phyloP scores from a whole-genome alignment of 1,140 invertebrate genomes.

The Drosophila funebris region DNA sequence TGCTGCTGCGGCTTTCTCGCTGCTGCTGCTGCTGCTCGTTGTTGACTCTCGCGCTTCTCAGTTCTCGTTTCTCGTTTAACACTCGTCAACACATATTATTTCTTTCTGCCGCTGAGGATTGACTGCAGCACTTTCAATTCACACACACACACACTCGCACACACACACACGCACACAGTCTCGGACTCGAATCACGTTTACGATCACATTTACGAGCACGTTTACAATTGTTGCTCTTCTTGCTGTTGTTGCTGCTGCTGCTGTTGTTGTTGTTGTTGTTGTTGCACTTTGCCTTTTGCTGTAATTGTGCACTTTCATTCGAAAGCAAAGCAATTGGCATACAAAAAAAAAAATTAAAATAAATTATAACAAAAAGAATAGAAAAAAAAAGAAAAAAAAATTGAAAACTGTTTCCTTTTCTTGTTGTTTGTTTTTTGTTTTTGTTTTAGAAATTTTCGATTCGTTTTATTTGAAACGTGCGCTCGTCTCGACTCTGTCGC shows the following conservation, averaged over 20 bases:
- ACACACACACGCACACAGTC: no score
- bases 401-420: background rate
- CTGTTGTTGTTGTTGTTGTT: constrained; percentile 8
- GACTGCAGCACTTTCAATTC: constrained; percentile 41
- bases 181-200: constrained; percentile 9
- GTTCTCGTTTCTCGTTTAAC: background rate
- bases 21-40: no score
- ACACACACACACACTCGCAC: no score
- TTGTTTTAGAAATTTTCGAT: constrained; percentile 10
- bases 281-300: constrained; percentile 19
- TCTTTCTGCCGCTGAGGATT: constrained; percentile 1
- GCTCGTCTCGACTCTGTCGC: background rate
- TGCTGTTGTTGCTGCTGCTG: constrained; percentile 4
- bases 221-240: constrained; percentile 40
- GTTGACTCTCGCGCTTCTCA: background rate
- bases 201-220: constrained; percentile 39
- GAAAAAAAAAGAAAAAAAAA: constrained; percentile 20
- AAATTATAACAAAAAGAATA: constrained; percentile 6
- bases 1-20: background rate
- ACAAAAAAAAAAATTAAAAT: constrained; percentile 8
- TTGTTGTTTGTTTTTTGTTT: background rate
- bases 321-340: background rate
- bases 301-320: constrained; percentile 68
- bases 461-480: constrained; percentile 2
- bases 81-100: constrained; percentile 30